Percentiles rank a stretch among this genome's conserved stretches.
These are phyloP conservation scores for human DNA, from an alignment of 2,113 vertebrate species.

Conservation along the genomic window GRCh38 chr1:193119001-193119500, in stretches of 20 bases:
- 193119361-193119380: not conserved
- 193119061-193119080: not conserved
- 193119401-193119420: not conserved
- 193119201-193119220: not conserved
- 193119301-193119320: too few relatives aligned
- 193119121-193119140: not conserved
- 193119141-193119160: not conserved
- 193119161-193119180: not conserved
- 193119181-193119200: not conserved
- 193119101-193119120: not conserved
- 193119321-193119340: not conserved
- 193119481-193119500: not conserved
- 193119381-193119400: not conserved
- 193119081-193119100: not conserved
- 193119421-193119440: not conserved
- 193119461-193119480: slow-evolving; percentile 14
- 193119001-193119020: not conserved
- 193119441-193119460: not conserved
- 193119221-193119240: not conserved
- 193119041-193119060: not conserved
- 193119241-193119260: not conserved
- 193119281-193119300: not conserved
- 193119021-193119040: not conserved
- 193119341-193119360: not conserved
- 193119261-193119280: not conserved